Base-by-base conservation (phyloP, 2,888 invertebrate species). In the Eledona agricola region DNA sequence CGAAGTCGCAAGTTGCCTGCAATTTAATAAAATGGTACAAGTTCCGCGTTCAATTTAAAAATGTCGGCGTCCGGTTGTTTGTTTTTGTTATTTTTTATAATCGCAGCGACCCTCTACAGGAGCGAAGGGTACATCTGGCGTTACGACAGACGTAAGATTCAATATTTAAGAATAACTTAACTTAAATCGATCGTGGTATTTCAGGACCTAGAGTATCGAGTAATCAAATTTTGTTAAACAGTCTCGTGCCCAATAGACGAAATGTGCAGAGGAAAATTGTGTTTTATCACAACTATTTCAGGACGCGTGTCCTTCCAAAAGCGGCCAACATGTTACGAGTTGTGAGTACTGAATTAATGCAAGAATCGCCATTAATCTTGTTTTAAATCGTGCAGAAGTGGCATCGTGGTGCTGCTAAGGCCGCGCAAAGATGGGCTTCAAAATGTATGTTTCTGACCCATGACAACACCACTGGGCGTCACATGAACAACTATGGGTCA, bases 321-420 rank as follows among this genome's bases (percentile, higher is more conserved):
- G 88, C 90, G 7, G 80, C 88, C n/a, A 89, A 91, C 73, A 91
- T 91, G 90, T 77, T 90, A 12, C 76, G 82, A 63, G 88, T 91
- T 90, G 90, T 89, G 76, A 77, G 77, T 65, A n/a, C 25, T 25
- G 11, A 38, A 6, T 31, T 32, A 7, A n/a, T 16, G n/a, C n/a
- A n/a, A n/a, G n/a, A n/a, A n/a, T n/a, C n/a, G n/a, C n/a, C n/a
- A n/a, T n/a, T n/a, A n/a, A n/a, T n/a, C n/a, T 16, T 32, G 6
- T 32, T 37, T 34, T 75, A n/a, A n/a, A n/a, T n/a, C n/a, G n/a
- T 75, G 20, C 77, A 90, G 90, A 84, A 82, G 45, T 90, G 90
- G 90, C 86, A 89, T 66, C 75, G 78, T 9, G 84, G 80, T 1
- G 88, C 88, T 3, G 89, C 89, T 0, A 79, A 75, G 57, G 82